Percentiles rank a stretch among this genome's conserved stretches.
Evolutionary conservation across 2,888 invertebrate genomes (phyloP).

Genomic region (Chloromyia formosa): DNA sequence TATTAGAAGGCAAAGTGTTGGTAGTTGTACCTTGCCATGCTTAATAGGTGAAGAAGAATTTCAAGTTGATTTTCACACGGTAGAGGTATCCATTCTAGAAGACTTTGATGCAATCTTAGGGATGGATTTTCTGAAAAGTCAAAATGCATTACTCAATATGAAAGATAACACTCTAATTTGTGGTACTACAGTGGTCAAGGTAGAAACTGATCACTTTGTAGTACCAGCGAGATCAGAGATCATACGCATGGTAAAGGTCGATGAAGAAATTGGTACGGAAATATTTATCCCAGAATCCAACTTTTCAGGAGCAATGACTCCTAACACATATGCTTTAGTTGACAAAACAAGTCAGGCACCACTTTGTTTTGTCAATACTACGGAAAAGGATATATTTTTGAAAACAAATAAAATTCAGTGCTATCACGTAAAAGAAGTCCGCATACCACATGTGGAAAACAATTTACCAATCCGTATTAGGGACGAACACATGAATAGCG

Average conservation of each 20-base stretch:
- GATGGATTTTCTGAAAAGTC: background rate
- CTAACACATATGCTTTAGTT: background rate
- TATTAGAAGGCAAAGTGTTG: background rate
- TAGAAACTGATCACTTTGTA: too few relatives aligned
- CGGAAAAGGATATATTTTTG: too few relatives aligned
- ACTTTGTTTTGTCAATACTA: too few relatives aligned
- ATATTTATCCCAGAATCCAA: background rate
- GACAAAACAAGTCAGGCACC: background rate
- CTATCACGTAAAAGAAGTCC: background rate
- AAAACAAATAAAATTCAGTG: background rate
- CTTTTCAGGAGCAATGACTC: background rate
- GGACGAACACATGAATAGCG: background rate
- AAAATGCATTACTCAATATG: too few relatives aligned
- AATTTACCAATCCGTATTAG: background rate
- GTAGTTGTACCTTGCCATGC: background rate
- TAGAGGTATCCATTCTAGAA: too few relatives aligned
- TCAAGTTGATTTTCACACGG: too few relatives aligned
- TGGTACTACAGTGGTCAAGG: too few relatives aligned
- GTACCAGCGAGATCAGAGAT: too few relatives aligned
- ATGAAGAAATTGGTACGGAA: background rate
- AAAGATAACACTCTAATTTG: too few relatives aligned
- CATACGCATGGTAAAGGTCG: too few relatives aligned
- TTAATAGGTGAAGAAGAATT: too few relatives aligned
- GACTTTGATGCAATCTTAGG: constrained; percentile 9
- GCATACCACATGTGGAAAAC: background rate